phyloP scores from a whole-genome alignment of 2,888 invertebrate genomes.

The Tipula unca region DNA sequence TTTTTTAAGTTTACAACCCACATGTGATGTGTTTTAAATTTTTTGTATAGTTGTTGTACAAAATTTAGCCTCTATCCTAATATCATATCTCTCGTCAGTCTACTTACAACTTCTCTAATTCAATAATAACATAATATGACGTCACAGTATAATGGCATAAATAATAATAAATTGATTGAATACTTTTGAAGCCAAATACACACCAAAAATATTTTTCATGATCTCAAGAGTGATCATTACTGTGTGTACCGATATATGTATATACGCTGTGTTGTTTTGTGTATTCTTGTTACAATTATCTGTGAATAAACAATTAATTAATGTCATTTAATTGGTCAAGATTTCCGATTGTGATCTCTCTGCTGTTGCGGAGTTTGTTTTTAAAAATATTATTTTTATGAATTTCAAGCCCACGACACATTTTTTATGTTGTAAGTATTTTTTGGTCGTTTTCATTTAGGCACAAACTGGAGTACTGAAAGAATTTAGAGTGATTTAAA shows the following conservation, averaged over 20 bases:
- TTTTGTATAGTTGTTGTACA: neutral
- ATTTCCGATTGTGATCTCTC: neutral
- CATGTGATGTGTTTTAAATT: neutral
- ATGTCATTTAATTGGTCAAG: constrained; percentile 2
- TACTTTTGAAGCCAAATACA: neutral
- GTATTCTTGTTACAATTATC: constrained; percentile 4
- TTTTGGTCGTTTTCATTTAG: neutral
- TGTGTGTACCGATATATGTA: neutral
- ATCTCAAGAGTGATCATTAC: neutral
- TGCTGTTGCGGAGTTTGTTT: neutral
- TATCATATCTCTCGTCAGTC: neutral
- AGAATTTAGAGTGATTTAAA: neutral
- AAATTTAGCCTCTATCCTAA: neutral
- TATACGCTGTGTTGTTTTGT: neutral
- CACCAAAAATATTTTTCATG: neutral
- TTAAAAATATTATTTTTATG: neutral
- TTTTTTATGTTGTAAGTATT: neutral
- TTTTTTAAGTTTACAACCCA: neutral
- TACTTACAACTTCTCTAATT: neutral
- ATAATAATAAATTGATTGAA: neutral
- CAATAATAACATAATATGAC: neutral
- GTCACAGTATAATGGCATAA: no score
- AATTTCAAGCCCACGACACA: neutral
- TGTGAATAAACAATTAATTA: constrained; percentile 8
- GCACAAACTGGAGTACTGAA: neutral